These are phyloP conservation scores for Ormyrus labotus DNA, from an alignment of 2,888 invertebrate species.

Conservation along the genomic window DNA sequence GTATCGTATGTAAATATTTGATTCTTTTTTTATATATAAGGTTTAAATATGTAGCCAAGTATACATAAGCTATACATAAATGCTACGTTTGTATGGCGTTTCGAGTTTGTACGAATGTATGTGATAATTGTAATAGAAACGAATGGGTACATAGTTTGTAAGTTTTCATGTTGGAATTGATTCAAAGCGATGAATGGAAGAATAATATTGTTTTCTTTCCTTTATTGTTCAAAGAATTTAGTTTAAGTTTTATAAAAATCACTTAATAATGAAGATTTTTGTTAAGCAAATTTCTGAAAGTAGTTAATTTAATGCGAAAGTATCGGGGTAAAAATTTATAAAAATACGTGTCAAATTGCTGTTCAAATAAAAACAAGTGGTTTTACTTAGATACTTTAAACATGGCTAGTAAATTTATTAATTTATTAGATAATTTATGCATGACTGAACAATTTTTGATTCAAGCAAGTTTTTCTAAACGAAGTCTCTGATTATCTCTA, in stretches of 20 bases:
- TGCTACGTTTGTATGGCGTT: conserved; percentile 51
- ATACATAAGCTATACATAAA: conserved; percentile 51
- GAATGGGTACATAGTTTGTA: conserved; percentile 46
- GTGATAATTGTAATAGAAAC: conserved; percentile 52
- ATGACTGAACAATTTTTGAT: conserved; percentile 27
- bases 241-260: conserved; percentile 10
- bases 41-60: conserved; percentile 47
- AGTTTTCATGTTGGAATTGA: conserved; percentile 54
- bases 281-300: conserved; percentile 32
- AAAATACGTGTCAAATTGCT: conserved; percentile 21
- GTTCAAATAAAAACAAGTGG: not conserved
- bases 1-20: conserved; percentile 57
- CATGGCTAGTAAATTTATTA: conserved; percentile 20
- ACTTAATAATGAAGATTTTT: conserved; percentile 20
- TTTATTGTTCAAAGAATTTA: conserved; percentile 19
- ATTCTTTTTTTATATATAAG: conserved; percentile 50
- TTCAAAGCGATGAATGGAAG: conserved; percentile 29
- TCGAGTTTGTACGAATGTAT: conserved; percentile 54
- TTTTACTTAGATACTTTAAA: conserved; percentile 27
- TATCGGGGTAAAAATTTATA: conserved; percentile 22
- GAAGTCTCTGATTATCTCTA: conserved; percentile 25
- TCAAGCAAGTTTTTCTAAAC: conserved; percentile 7
- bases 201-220: conserved; percentile 42
- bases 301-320: conserved; percentile 9
- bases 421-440: conserved; percentile 41